Conservation (phyloP, 2,888 invertebrate species). For the Pachydiplax longipennis region DNA sequence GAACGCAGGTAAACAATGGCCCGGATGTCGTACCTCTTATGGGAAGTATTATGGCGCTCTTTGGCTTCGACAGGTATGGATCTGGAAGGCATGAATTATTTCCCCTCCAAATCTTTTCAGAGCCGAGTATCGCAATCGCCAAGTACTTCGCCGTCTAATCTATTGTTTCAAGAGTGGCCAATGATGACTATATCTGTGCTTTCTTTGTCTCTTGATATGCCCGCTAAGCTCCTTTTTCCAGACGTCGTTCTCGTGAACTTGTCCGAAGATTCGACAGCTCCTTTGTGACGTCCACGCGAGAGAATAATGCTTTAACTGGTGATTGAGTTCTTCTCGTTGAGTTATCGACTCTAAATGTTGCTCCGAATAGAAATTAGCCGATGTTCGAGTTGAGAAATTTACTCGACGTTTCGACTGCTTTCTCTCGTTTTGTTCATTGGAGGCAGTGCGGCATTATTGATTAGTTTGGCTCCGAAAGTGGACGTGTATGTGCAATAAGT, state of each 20-base stretch:
- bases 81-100: not conserved
- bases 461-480: no score
- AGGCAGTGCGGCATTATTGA: no score
- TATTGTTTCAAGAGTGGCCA: not conserved
- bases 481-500: no score
- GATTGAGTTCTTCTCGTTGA: not conserved
- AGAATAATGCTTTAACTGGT: not conserved
- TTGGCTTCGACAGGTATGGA: not conserved
- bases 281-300: not conserved
- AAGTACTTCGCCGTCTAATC: not conserved
- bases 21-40: not conserved
- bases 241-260: not conserved
- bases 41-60: not conserved
- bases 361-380: not conserved
- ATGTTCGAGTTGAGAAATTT: not conserved
- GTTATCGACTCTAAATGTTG: not conserved
- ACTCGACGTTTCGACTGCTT: no score
- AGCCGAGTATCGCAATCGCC: not conserved
- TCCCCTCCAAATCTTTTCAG: not conserved
- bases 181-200: not conserved
- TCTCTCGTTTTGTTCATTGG: no score
- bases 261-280: not conserved
- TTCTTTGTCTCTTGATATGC: not conserved
- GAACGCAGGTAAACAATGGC: not conserved
- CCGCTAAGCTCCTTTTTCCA: not conserved